phyloP scores from a whole-genome alignment of 2,113 vertebrate genomes.

The Burhinus bistriatus region DNA sequence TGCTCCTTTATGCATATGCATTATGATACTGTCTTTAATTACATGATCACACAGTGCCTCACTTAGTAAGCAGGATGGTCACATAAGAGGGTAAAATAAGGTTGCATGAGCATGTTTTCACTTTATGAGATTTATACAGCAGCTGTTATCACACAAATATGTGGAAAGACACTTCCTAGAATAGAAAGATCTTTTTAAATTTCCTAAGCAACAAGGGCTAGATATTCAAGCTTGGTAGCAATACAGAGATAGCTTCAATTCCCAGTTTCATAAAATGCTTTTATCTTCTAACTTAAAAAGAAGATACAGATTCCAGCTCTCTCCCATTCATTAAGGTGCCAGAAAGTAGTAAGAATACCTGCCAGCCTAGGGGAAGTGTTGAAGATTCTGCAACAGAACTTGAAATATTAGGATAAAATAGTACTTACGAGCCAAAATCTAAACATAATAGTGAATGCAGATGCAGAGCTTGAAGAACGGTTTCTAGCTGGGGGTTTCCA shows the following conservation, averaged over 20 bases:
- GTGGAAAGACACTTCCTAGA: not conserved
- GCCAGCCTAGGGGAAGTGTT: not conserved
- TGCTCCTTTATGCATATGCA: conserved; percentile 12
- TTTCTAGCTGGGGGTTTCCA: not conserved
- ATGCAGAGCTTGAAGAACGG: not conserved
- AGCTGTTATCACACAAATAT: conserved; percentile 8
- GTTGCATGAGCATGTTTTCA: not conserved
- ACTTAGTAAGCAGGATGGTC: not conserved
- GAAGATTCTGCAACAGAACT: not conserved
- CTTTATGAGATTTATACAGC: not conserved
- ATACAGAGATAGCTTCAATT: not conserved
- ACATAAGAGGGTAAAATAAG: not conserved
- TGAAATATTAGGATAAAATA: not conserved
- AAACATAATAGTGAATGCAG: not conserved
- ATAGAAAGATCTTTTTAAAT: not conserved
- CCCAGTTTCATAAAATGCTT: not conserved
- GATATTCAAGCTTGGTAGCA: not conserved
- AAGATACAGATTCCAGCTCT: not conserved
- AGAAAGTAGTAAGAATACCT: not conserved
- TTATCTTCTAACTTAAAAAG: not conserved
- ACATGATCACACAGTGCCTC: not conserved
- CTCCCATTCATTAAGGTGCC: not conserved
- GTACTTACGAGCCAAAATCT: not conserved
- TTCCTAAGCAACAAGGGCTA: not conserved
- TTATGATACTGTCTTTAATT: not conserved